Base-by-base conservation (phyloP, 2,888 invertebrate species). In the Drosophila mimetica region DNA sequence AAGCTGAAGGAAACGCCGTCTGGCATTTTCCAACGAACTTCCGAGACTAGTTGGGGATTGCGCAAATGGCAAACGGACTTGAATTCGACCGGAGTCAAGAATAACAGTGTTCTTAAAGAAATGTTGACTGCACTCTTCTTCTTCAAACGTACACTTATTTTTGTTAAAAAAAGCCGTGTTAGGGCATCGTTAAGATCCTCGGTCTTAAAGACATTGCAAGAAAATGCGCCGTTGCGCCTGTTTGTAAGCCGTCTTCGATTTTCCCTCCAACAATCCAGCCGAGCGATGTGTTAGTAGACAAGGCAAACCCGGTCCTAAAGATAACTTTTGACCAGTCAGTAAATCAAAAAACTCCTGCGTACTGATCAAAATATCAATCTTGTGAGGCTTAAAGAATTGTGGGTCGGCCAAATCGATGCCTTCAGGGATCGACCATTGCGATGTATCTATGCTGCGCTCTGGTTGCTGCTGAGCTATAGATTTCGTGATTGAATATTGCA, bases 61-160 rank as follows among this genome's bases (percentile, higher is more conserved):
- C 4, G 22, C n/a, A 14, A 44, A 44, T 25, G 25, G 25, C n/a
- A 44, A n/a, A 8, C 25, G 44, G 22, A 22, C 44, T 25, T 25
- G 44, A n/a, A 44, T 14, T 4, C 44, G 44, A 41, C 44, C 44
- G 22, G 44, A 25, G 22, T 44, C 44, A n/a, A 44, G n/a, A 25
- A 44, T 14, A 44, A 11, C 44, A 37, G 37, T 25, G 25, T 25
- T 25, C 22, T 25, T 42, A 42, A 42, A 42, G 22, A 37, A 16
- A 16, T 42, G 22, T 42, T 42, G 42, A 20, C 6, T 4, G 22
- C 42, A 42, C 20, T n/a, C 7, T 42, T 42, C 8, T 8, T 25
- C 22, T 42, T 42, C 8, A 22, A 25, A n/a, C 25, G 42, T 42
- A 20, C 8, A 20, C 37, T 16, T n/a, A 7, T 25, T 42, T 22